Percentiles rank a stretch among this genome's conserved stretches.
Evolutionary conservation across 2,797 vertebrate species (phyloP).

Genomic region (Macropus fuliginosus): DNA sequence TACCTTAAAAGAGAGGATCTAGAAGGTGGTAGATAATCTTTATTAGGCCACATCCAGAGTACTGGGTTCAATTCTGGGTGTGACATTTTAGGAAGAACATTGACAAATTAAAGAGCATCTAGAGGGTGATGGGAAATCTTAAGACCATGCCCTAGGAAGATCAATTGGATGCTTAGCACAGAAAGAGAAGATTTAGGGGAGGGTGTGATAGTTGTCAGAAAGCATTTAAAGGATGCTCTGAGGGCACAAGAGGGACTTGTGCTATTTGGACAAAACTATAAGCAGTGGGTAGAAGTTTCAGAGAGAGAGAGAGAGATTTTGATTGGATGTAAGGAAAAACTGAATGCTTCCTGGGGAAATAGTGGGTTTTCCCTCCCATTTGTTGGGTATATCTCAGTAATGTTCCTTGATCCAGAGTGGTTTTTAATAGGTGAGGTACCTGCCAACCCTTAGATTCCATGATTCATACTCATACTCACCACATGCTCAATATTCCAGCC

Average conservation of each 20-base stretch:
- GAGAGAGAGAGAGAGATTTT: background rate
- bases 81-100: background rate
- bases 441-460: background rate
- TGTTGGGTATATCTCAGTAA: background rate
- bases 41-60: background rate
- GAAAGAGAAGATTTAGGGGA: background rate
- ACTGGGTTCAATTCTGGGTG: background rate
- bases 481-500: background rate
- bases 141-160: background rate
- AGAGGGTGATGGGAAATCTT: background rate
- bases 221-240: background rate
- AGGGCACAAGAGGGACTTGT: background rate
- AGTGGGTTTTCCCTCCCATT: background rate
- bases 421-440: background rate
- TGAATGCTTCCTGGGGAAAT: background rate
- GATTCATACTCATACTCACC: background rate
- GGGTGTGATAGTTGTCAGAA: background rate
- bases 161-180: background rate
- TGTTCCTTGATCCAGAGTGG: background rate
- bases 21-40: background rate
- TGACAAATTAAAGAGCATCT: background rate
- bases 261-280: background rate
- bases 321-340: background rate
- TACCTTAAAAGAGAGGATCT: background rate
- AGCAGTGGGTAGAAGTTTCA: background rate